Base-by-base conservation (phyloP, 2,797 vertebrate species). In the Molothrus ater region DNA sequence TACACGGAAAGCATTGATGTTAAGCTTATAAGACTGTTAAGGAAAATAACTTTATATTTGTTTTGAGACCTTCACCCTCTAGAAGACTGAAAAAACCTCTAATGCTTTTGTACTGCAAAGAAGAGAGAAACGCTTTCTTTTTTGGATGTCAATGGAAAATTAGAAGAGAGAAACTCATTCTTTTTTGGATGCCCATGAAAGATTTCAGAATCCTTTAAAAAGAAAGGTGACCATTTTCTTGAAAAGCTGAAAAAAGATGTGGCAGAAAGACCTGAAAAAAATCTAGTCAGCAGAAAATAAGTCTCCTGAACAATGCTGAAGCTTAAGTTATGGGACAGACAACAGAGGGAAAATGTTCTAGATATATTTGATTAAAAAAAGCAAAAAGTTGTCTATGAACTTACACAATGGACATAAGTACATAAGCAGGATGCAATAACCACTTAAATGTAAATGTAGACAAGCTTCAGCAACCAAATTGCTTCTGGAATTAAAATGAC, bases 21-120 rank as follows among this genome's bases (percentile, higher is more conserved):
- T 92, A 70, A 69, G 25, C 79, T 86, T 89, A 74, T 72, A 94
- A 86, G 60, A 38, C 60, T 60, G 59, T 82, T 91, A 78, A 51
- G 63, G 72, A 94, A 97, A 95, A 65, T 88, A 96, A 88, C 64
- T 95, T 92, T 59, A 50, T 90, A 72, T 68, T 86, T 90, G 45
- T 54, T 92, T 92, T 10, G 3, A 83, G 76, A 96, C 54, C 76
- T 88, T 73, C n/a, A 71, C 34, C 21, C 3, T 76, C 17, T 45
- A 50, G 50, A 95, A 80, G 48, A 45, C 32, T 80, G 54, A 85
- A 74, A 82, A 61, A 86, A 61, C 4, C 29, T 60, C 17, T 73
- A 57, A 87, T 60, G 31, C 54, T 96, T 92, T 83, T 73, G 25
- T 40, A 66, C 45, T 53, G 57, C 42, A 90, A 72, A 91, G 64